Conservation (phyloP, 2,888 invertebrate species). For the Sphinx pinastri region DNA sequence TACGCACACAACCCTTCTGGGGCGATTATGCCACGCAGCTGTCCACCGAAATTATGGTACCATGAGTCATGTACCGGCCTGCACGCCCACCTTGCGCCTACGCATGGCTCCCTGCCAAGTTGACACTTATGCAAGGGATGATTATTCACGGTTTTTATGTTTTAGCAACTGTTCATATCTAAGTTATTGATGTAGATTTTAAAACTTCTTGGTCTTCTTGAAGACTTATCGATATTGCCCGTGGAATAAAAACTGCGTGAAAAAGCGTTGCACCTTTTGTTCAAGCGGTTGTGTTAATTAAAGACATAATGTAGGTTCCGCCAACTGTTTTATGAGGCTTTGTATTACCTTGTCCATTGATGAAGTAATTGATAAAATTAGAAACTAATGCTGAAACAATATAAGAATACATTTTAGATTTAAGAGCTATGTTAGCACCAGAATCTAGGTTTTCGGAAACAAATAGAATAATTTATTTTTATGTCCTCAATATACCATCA, state of each 20-base stretch:
- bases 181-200: too few relatives aligned
- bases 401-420: too few relatives aligned
- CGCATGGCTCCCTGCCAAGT: slow-evolving; percentile 51
- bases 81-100: slow-evolving; percentile 68
- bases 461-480: too few relatives aligned
- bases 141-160: slow-evolving; percentile 32
- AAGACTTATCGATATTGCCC: background rate
- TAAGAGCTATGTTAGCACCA: too few relatives aligned
- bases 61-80: slow-evolving; percentile 73
- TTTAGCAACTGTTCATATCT: background rate
- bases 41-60: slow-evolving; percentile 55
- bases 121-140: slow-evolving; percentile 47
- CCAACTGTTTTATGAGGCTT: background rate
- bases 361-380: too few relatives aligned
- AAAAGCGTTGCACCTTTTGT: background rate
- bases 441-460: too few relatives aligned
- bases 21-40: slow-evolving; percentile 49
- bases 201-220: slow-evolving; percentile 28
- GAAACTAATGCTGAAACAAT: too few relatives aligned
- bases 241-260: slow-evolving; percentile 29
- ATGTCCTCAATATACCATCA: too few relatives aligned
- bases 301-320: background rate
- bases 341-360: background rate
- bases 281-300: background rate
- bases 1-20: slow-evolving; percentile 33